Percentiles rank a stretch among this genome's conserved stretches.
Conservation (phyloP, 2,888 invertebrate genomes). For the Auanema sp. region DNA sequence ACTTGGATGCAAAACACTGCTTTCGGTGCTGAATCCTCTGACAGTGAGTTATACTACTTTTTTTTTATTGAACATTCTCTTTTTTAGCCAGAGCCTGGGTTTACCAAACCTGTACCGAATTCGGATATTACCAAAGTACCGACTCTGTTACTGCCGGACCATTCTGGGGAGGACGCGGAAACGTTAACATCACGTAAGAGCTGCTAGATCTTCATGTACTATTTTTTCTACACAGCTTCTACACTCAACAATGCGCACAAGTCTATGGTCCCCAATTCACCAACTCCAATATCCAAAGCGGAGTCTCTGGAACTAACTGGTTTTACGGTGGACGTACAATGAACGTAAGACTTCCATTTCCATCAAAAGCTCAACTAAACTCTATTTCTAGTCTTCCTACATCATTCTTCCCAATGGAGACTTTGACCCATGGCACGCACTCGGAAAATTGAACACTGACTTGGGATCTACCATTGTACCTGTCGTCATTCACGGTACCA, state of each 20-base stretch:
- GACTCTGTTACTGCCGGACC: constrained; percentile 57
- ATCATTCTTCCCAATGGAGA: constrained; percentile 45
- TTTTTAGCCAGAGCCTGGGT: constrained; percentile 77
- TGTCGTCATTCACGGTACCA: constrained; percentile 22
- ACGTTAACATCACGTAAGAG: constrained; percentile 11
- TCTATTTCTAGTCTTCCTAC: constrained; percentile 29
- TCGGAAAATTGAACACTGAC: constrained; percentile 23
- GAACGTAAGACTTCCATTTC: not conserved
- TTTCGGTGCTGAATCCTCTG: constrained; percentile 22
- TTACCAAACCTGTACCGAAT: constrained; percentile 93
- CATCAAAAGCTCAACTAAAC: not conserved
- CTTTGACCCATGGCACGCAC: constrained; percentile 41
- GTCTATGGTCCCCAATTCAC: constrained; percentile 27
- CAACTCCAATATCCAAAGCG: not conserved
- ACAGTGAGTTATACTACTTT: not conserved
- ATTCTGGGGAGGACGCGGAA: constrained; percentile 30
- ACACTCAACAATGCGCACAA: constrained; percentile 21
- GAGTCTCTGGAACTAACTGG: constrained; percentile 14
- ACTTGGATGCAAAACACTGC: constrained; percentile 34
- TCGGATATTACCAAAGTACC: constrained; percentile 90
- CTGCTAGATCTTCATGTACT: too few relatives aligned
- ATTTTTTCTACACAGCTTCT: too few relatives aligned
- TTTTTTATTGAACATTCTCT: not conserved
- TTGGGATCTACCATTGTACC: constrained; percentile 20
- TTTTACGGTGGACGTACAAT: constrained; percentile 34